Conservation (phyloP, 2,888 invertebrate genomes). For the Acronicta alni region DNA sequence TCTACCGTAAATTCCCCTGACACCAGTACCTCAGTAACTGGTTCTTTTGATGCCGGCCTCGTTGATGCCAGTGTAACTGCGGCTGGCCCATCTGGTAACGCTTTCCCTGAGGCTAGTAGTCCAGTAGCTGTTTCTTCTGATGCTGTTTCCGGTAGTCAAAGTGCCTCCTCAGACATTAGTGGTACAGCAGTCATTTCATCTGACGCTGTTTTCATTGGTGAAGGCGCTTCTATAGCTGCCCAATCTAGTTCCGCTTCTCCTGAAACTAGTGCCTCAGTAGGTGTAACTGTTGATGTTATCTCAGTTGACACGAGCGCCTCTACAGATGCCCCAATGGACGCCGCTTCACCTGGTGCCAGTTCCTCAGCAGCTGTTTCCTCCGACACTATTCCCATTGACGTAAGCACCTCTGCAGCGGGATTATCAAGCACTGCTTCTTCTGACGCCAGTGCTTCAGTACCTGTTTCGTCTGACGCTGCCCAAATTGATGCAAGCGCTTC, state of each 20-base stretch:
- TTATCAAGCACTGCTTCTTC: background rate
- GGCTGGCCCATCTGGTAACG: constrained; percentile 5
- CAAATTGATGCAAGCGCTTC: constrained; percentile 8
- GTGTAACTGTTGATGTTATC: background rate
- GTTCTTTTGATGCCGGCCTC: constrained; percentile 6
- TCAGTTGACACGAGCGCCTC: constrained; percentile 5
- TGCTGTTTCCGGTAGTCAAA: background rate
- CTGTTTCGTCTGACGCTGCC: background rate
- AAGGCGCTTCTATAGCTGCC: background rate
- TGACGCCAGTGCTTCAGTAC: background rate
- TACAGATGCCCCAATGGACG: constrained; percentile 4
- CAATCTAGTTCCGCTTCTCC: constrained; percentile 5
- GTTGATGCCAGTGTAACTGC: background rate
- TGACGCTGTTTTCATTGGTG: background rate
- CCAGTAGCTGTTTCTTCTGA: background rate
- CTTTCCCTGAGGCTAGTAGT: constrained; percentile 14
- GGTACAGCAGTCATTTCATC: constrained; percentile 3
- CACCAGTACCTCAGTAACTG: background rate
- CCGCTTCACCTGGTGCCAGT: background rate
- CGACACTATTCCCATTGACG: background rate
- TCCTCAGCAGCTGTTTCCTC: background rate
- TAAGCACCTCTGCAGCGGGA: constrained; percentile 13
- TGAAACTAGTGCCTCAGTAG: constrained; percentile 11
- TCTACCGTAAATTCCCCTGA: background rate
- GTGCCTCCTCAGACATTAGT: background rate